A percentile compares a stretch with the other conserved stretches of the same genome.
Evolutionary conservation across 2,113 vertebrate genomes (phyloP).

Genomic region (Eurystomus gularis): DNA sequence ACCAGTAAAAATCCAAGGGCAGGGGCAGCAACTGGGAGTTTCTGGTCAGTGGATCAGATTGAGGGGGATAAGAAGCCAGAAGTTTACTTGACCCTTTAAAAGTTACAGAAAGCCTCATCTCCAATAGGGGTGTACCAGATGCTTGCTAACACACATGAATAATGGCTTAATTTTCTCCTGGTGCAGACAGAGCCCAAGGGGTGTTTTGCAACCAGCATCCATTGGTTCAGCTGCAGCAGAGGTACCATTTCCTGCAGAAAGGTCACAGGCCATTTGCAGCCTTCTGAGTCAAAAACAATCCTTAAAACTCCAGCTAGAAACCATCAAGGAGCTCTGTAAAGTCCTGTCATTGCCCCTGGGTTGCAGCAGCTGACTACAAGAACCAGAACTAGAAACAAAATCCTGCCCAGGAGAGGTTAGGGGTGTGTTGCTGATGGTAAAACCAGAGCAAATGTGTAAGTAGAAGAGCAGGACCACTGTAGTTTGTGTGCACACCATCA

Average conservation of each 20-base stretch:
- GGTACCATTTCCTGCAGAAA: neutral
- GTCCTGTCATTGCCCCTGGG: neutral
- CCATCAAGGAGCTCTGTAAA: neutral
- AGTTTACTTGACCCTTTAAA: neutral
- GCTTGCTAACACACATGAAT: neutral
- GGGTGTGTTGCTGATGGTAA: neutral
- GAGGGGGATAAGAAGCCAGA: neutral
- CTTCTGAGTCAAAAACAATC: neutral
- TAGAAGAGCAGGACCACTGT: neutral
- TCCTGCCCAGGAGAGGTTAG: neutral
- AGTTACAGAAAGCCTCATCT: neutral
- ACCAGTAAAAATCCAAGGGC: neutral
- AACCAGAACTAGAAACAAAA: conserved; percentile 9
- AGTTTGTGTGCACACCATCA: neutral
- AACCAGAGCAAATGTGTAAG: neutral
- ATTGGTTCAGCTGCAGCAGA: neutral
- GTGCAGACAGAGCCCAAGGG: neutral
- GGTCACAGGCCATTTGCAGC: neutral
- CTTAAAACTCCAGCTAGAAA: neutral
- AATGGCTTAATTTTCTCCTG: neutral
- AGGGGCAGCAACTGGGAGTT: neutral
- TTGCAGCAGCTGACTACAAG: neutral
- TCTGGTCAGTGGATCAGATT: neutral
- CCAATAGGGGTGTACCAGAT: neutral
- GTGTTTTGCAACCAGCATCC: neutral